These are phyloP conservation scores for Danaus plexippus DNA, from an alignment of 1,140 invertebrate species.

Conservation along the genomic window DNA sequence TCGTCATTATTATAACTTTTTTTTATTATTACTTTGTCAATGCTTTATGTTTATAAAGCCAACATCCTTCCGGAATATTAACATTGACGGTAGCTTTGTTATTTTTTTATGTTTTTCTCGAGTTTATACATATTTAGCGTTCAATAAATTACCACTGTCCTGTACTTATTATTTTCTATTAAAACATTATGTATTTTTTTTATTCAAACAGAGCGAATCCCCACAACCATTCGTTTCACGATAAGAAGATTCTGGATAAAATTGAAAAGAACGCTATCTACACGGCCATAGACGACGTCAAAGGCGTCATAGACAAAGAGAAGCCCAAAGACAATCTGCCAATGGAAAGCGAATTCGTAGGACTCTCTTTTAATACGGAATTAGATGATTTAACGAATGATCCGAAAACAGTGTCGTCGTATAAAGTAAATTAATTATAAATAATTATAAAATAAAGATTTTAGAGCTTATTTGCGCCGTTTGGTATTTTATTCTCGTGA, in stretches of 20 bases:
- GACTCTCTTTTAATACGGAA: not conserved
- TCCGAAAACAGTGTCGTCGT: too few species aligned
- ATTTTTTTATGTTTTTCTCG: too few species aligned
- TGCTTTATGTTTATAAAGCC: too few species aligned
- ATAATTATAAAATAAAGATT: too few species aligned
- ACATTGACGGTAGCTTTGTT: too few species aligned
- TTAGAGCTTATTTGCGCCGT: too few species aligned
- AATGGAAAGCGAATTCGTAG: conserved; percentile 19
- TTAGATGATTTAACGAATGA: too few species aligned
- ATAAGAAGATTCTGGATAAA: conserved; percentile 64
- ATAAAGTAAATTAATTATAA: too few species aligned
- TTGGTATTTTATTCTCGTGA: too few species aligned
- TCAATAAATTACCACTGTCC: not conserved
- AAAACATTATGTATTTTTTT: not conserved
- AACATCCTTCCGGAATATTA: too few species aligned
- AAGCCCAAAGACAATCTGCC: conserved; percentile 19
- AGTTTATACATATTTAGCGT: not conserved
- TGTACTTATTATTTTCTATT: not conserved
- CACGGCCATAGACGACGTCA: conserved; percentile 51
- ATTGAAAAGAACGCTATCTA: conserved; percentile 64
- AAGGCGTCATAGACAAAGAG: conserved; percentile 40
- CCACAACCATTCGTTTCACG: conserved; percentile 66
- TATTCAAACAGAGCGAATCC: conserved; percentile 51
- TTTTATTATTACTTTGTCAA: not conserved
- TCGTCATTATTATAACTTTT: too few species aligned